Evolutionary conservation across 2,797 vertebrate species (phyloP), one percentile per base, ranked within the genome.

Genomic region (Eupleurogrammus muticus): DNA sequence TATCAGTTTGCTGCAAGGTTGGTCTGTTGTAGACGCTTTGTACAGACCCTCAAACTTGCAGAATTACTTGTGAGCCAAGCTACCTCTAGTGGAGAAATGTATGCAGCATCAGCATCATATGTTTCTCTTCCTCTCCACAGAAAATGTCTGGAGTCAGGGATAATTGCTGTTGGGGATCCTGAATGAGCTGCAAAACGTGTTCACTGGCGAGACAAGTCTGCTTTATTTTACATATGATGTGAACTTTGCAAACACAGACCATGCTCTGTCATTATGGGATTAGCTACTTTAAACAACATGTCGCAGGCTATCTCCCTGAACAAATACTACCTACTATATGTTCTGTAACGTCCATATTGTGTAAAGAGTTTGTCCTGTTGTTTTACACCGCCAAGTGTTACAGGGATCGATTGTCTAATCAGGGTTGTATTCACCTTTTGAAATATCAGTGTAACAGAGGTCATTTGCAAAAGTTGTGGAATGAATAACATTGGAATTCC

Each of bases 51-150:
- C 48, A 2, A 9, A 42, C 10, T 21, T 61, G n/a, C 21, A 0
- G 52, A 23, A 38, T 24, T 2, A 5, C 32, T 2, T 35, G 13
- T 40, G 49, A 59, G 28, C 54, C 12, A 56, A 46, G 61, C 74
- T 6, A 4, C 77, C 75, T 79, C 88, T 89, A 50, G 72, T 87
- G 88, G 82, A 57, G 16, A 74, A 70, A 66, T 38, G 6, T 12
- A 2, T 58, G 23, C 40, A 69, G 10, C 60, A 53, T 13, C 20
- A 10, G 38, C 0, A 0, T 49, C 11, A 34, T 23, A 12, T 3
- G 1, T 13, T 9, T 8, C 51, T 21, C 0, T 40, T 57, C 7
- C 3, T 13, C 1, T 66, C 14, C 11, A 19, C 2, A 5, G 20
- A 36, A 24, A 42, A 35, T 0, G n/a, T 42, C 32, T 52, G 36